Evolutionary conservation across 2,888 invertebrate species (phyloP), one percentile per base, ranked within the genome.

Genomic region (Eupelmus urozonus): DNA sequence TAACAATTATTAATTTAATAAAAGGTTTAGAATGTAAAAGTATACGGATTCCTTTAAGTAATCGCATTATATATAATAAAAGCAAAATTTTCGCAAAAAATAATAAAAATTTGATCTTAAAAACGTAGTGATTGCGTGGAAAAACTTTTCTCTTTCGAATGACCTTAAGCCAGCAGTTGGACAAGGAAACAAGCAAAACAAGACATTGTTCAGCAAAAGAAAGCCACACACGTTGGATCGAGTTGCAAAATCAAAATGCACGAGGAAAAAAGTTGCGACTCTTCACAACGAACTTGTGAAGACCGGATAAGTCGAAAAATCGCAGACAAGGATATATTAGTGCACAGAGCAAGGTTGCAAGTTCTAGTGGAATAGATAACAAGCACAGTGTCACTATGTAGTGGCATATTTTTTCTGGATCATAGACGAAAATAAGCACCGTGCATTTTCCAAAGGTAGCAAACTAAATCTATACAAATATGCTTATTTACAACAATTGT

Each of bases 281-380:
- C 27, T 49, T 75, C 25, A 75, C 73, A 73, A 57, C 57, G 45
- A 27, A 27, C 2, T 53, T n/a, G 67, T 75, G 51, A 27, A 27
- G 13, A 51, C 62, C 67, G 53, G 1, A 11, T 42, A 23, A 57
- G 40, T 16, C 3, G 57, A 67, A 4, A 59, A 59, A n/a, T 63
- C 63, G 63, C 34, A 66, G 57, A 66, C 40, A 71, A 76, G 59
- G 65, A 76, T n/a, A n/a, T n/a, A n/a, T 77, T 72, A 77, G 71
- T 77, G 77, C 66, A 77, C 25, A 71, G 27, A 62, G 5, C 16
- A 20, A 59, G 67, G 75, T 59, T 40, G 59, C 57, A 67, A 59
- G 23, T 34, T 75, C 75, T 75, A 75, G 60, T 75, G 67, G 62
- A 60, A 57, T 27, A 34, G 16, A 49, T 75, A 75, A 69, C 49